phyloP scores from a whole-genome alignment of 2,113 vertebrate species.

The Hemicordylus capensis region DNA sequence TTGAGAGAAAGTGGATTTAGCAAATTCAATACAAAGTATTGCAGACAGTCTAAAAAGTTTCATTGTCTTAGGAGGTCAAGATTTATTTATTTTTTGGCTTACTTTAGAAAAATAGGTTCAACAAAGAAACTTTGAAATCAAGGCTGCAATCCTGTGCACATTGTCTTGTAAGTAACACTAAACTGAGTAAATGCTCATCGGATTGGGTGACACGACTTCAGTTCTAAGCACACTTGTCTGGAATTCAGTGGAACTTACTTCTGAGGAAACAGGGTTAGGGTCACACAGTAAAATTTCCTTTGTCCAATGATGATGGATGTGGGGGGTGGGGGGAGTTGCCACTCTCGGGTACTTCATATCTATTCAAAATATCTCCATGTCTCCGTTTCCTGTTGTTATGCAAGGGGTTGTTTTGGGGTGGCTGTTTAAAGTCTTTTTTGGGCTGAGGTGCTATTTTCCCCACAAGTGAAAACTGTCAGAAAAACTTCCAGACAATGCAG shows the following conservation, averaged over 20 bases:
- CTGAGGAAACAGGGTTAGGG: background rate
- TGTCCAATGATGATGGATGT: background rate
- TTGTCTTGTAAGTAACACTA: background rate
- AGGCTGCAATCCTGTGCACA: background rate
- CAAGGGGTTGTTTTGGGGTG: background rate
- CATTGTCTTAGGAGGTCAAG: conserved; percentile 23
- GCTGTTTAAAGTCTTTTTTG: background rate
- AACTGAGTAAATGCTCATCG: background rate
- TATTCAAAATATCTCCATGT: background rate
- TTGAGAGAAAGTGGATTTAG: conserved; percentile 31
- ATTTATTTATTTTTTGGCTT: background rate
- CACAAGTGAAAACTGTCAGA: background rate
- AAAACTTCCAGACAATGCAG: background rate
- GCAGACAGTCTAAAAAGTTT: conserved; percentile 46
- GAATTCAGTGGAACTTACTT: background rate
- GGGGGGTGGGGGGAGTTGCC: no score
- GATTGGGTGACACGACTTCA: no score
- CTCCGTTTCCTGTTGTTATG: background rate
- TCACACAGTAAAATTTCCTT: background rate
- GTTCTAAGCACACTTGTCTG: background rate
- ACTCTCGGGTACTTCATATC: background rate
- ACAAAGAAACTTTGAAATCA: background rate
- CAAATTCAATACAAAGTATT: conserved; percentile 51
- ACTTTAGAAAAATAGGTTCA: background rate
- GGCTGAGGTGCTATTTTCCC: background rate